A percentile compares a stretch with the other conserved stretches of the same genome.
Conservation (phyloP, 1,140 invertebrate species). For the Coptotermes formosanus region DNA sequence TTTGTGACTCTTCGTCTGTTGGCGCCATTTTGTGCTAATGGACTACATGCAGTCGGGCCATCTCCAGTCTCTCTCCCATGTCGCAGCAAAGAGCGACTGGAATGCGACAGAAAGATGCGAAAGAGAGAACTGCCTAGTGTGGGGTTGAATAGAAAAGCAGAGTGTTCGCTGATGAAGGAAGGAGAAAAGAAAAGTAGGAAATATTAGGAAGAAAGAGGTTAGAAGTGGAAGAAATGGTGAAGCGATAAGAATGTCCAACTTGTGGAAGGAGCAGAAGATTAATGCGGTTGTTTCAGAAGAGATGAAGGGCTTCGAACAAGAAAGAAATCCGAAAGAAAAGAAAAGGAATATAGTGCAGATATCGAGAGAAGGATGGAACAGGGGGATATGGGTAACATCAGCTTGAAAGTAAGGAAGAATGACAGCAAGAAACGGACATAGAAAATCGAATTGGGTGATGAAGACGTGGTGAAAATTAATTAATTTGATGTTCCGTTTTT, state of each 20-base stretch:
- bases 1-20: neutral
- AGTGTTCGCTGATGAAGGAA: neutral
- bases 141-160: neutral
- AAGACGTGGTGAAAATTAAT: neutral
- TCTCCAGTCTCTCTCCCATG: neutral
- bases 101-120: too few relatives aligned
- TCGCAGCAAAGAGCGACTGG: neutral
- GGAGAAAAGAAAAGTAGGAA: neutral
- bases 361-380: neutral
- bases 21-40: slow-evolving; percentile 1
- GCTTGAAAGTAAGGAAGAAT: too few relatives aligned
- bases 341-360: neutral
- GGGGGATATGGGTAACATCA: neutral
- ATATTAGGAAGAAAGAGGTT: neutral
- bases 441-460: neutral
- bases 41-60: neutral
- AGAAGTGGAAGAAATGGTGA: too few relatives aligned
- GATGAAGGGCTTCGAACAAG: too few relatives aligned
- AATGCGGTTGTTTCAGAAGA: too few relatives aligned
- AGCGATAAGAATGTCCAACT: too few relatives aligned
- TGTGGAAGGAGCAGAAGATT: too few relatives aligned
- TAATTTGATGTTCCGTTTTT: neutral
- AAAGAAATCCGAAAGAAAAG: neutral
- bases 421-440: neutral
- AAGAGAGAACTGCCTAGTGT: neutral